Evolutionary conservation across 2,113 vertebrate species (phyloP), one percentile per base, ranked within the genome.

Genomic region (Capreolus pygargus): DNA sequence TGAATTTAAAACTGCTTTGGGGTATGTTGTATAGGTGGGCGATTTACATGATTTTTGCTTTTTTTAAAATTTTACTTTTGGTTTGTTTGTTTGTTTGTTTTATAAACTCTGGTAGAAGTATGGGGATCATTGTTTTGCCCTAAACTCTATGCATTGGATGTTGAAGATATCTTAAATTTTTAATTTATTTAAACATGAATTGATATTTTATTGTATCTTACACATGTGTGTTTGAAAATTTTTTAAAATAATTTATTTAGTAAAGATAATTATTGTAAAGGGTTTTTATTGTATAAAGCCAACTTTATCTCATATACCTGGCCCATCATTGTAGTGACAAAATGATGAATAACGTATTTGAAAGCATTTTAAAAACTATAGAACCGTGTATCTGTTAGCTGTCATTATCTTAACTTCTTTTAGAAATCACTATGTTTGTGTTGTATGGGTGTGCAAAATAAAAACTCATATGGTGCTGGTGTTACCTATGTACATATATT

Each of bases 381-480:
- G n/a, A 94, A 45, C 5, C 7, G 8, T 87, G 2, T 76, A 30
- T 54, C 27, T 91, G 30, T 39, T 91, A 88, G 11, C 13, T 61
- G 36, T 84, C 2, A 86, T 67, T 93, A 67, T 78, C 95, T 74
- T 54, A 96, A 81, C 13, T 79, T 94, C 83, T 74, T 96, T 90
- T 98, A 39, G 50, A 91, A 91, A 91, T 97, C 58, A 92, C 19
- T 95, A 21, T 74, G 89, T 92, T 87, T 97, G 52, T 94, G 15
- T 89, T 70, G 16, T 30, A 7, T 70, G 5, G 81, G 8, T 86
- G 2, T 95, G 58, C 25, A 89, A 92, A 94, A 70, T 43, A 95
- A 84, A 89, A 76, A 52, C 2, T 33, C 83, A 58, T 7, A 50
- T 43, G 16, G 21, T 50, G 8, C 23, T 74, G 28, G 30, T 50